Evolutionary conservation across 2,113 vertebrate genomes (phyloP), one percentile per base, ranked within the genome.

Genomic region (Percopsis transmontana): DNA sequence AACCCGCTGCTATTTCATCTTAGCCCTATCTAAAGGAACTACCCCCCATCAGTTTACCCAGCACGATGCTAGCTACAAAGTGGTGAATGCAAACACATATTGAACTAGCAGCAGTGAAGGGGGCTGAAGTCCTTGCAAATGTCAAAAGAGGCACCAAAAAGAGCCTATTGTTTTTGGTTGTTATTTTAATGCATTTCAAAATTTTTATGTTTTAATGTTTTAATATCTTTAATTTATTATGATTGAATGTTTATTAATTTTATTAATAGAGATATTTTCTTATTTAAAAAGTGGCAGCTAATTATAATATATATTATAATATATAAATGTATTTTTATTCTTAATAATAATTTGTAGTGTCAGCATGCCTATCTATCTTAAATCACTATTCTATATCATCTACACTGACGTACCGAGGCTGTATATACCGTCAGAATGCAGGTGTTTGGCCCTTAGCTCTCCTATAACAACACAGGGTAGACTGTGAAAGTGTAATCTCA

Each of bases 1-100:
- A 85, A 67, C 65, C 65, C 72, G 56, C 58, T 18, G 58, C 74
- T 80, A 77, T 83, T 78, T 87, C 72, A 86, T 83, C 73, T 74
- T 8, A 19, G 67, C 62, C 66, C 66, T 58, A 56, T 71, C 51
- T 69, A 21, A 72, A 82, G 71, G 14, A 63, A 23, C 62, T 63
- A 51, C 70, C 73, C n/a, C 74, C 71, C 74, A 72, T n/a, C 72
- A 58, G 58, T 76, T 52, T 51, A 42, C 72, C 53, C 69, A 57
- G 66, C 71, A 50, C 70, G 78, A 77, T 14, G 62, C 66, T 59
- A 71, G 68, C 68, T 62, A 52, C 74, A 76, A 57, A 82, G 74
- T 59, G 53, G 42, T 76, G 67, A 11, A 70, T 76, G 77, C 66
- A 74, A 48, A 18, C 58, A 63, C 39, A 57, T 66, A 71, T 57